Conservation (phyloP, 2,888 invertebrate genomes). For the Lasius fuliginosus region DNA sequence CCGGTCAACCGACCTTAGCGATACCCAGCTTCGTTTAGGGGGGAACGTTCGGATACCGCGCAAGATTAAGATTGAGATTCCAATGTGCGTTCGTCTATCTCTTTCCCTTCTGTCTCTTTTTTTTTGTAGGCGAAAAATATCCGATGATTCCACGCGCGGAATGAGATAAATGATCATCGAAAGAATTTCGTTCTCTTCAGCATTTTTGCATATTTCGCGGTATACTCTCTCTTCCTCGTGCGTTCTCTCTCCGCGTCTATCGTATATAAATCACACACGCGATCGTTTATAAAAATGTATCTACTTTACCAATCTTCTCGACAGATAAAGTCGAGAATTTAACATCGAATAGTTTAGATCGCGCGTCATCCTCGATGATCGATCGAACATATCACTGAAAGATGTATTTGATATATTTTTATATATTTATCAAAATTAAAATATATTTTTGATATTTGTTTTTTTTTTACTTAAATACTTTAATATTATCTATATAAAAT, state of each 20-base stretch:
- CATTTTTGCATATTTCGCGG: constrained; percentile 28
- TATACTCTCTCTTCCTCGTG: background rate
- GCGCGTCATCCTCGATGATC: background rate
- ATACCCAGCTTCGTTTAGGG: constrained; percentile 67
- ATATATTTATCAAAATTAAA: background rate
- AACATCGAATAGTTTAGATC: constrained; percentile 58
- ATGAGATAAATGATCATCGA: constrained; percentile 72
- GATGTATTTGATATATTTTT: background rate
- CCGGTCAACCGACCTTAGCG: constrained; percentile 67
- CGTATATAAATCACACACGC: constrained; percentile 65
- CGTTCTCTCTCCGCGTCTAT: constrained; percentile 26
- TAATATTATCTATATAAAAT: background rate
- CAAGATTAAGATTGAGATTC: constrained; percentile 77
- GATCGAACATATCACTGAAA: background rate
- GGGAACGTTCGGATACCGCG: constrained; percentile 68
- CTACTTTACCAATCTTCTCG: constrained; percentile 35
- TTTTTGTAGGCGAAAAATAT: background rate
- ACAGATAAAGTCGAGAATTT: constrained; percentile 31
- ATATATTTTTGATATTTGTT: background rate
- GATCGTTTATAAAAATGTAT: constrained; percentile 19
- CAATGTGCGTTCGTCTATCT: constrained; percentile 19
- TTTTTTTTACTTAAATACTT: background rate
- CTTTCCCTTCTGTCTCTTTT: constrained; percentile 20
- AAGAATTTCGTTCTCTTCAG: constrained; percentile 72
- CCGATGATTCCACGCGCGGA: constrained; percentile 58